A percentile compares a stretch with the other conserved stretches of the same genome.
Evolutionary conservation across 2,113 vertebrate species (phyloP).

Genomic region (Rutilus rutilus): DNA sequence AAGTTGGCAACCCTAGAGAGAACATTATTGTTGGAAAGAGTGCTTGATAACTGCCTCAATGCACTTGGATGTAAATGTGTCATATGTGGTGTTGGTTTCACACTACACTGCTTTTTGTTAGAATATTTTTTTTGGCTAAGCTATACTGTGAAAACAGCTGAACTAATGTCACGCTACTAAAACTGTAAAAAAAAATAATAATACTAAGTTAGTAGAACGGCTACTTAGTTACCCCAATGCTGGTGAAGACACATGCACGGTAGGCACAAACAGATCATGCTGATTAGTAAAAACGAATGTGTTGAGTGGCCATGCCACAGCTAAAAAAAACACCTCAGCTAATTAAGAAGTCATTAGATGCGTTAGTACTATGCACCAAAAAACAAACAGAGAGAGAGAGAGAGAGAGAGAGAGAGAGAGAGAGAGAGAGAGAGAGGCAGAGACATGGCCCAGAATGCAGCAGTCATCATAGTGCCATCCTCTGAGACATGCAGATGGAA

Average conservation of each 20-base stretch:
- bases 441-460: slow-evolving; percentile 37
- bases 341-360: slow-evolving; percentile 57
- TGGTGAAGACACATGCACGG: neutral
- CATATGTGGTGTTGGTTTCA: neutral
- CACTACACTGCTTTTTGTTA: neutral
- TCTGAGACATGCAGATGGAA: slow-evolving; percentile 73
- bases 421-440: slow-evolving; percentile 36
- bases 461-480: slow-evolving; percentile 11
- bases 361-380: slow-evolving; percentile 49
- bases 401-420: slow-evolving; percentile 40
- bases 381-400: slow-evolving; percentile 32
- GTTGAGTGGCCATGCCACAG: neutral
- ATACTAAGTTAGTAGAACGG: neutral
- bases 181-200: too few species aligned
- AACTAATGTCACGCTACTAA: neutral
- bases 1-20: neutral
- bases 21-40: neutral
- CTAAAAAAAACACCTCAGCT: slow-evolving; percentile 44
- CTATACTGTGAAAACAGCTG: neutral
- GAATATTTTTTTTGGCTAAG: neutral
- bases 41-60: neutral
- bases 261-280: slow-evolving; percentile 23
- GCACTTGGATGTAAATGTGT: neutral
- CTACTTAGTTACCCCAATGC: neutral
- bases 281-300: slow-evolving; percentile 45